These are phyloP conservation scores for Thymelicus acteon DNA, from an alignment of 2,888 invertebrate genomes.

Conservation along the genomic window DNA sequence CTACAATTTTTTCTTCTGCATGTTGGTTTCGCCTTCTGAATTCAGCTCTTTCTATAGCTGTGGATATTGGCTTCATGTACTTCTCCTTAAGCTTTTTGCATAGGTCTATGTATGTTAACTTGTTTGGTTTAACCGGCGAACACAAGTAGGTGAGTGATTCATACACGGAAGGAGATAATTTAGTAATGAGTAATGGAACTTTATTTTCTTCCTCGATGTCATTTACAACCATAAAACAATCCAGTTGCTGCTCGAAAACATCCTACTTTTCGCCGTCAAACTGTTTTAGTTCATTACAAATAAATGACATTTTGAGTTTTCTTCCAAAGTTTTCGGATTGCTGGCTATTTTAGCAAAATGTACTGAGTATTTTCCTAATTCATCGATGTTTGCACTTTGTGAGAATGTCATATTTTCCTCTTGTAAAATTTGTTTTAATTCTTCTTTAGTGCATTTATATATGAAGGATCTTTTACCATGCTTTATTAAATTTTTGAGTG, in stretches of 20 bases:
- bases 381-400: no score
- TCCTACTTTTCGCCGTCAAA: constrained; percentile 10
- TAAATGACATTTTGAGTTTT: no score
- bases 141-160: background rate
- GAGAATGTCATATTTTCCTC: no score
- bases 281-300: background rate
- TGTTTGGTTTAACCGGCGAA: background rate
- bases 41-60: background rate
- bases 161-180: background rate
- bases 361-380: no score
- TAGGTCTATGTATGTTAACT: background rate
- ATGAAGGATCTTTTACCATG: no score
- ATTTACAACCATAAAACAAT: background rate
- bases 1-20: background rate
- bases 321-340: no score
- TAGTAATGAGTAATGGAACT: background rate
- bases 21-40: background rate
- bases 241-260: background rate
- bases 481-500: no score
- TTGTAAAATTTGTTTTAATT: no score
- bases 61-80: background rate
- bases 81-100: background rate
- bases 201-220: background rate
- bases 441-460: no score
- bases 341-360: no score